Evolutionary conservation across 2,113 vertebrate species (phyloP).

Genomic region (Poeciliopsis turrubarensis): DNA sequence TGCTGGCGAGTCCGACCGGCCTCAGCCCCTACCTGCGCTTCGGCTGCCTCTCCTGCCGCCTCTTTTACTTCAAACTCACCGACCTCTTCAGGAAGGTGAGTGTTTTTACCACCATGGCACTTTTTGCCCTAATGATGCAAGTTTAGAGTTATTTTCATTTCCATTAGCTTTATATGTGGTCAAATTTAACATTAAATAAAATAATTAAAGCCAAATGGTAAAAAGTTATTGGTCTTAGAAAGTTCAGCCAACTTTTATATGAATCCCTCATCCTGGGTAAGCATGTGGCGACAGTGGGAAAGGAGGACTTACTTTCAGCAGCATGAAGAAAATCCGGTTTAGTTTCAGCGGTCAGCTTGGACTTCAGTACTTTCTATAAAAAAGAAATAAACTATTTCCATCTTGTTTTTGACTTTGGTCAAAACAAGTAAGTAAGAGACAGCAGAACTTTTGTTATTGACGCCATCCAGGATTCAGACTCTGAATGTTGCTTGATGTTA

Average conservation of each 20-base stretch:
- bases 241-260: background rate
- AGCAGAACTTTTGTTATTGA: no score
- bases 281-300: background rate
- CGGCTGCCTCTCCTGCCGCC: conserved; percentile 95
- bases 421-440: no score
- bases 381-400: no score
- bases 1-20: conserved; percentile 94
- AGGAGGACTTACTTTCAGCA: no score
- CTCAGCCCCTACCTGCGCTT: conserved; percentile 97
- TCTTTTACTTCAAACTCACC: conserved; percentile 98
- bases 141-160: background rate
- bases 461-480: no score
- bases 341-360: no score
- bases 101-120: background rate
- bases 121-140: background rate
- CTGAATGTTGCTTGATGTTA: no score
- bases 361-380: no score
- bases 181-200: background rate
- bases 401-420: no score
- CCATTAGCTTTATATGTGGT: background rate
- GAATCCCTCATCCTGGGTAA: background rate
- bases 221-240: background rate
- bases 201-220: background rate
- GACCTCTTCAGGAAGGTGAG: conserved; percentile 95
- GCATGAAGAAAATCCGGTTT: no score